Conservation (phyloP, 1,140 invertebrate genomes). For the Laupala kohalensis region DNA sequence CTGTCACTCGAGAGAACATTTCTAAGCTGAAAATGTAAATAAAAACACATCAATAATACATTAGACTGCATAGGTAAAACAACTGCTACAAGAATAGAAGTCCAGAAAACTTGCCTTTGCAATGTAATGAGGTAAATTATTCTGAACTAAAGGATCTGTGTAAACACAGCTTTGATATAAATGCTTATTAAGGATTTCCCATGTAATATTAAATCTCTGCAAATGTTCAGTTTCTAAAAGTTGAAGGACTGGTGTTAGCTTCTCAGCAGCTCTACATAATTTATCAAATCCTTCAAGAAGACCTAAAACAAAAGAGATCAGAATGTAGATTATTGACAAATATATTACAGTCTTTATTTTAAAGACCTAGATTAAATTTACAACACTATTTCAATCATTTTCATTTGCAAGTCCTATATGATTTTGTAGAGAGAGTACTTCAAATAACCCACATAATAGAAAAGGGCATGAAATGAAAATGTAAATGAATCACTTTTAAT, state of each 20-base stretch:
- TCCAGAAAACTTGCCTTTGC: conserved; percentile 40
- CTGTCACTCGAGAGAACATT: conserved; percentile 31
- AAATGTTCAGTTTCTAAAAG: conserved; percentile 41
- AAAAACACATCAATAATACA: not conserved
- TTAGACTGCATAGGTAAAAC: not conserved
- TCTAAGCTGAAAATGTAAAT: conserved; percentile 25
- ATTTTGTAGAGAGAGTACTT: too few relatives aligned
- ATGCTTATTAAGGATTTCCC: conserved; percentile 48
- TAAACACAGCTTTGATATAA: conserved; percentile 48
- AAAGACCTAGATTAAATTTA: too few relatives aligned
- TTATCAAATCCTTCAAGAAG: conserved; percentile 46
- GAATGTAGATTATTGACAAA: too few relatives aligned
- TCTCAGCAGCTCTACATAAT: conserved; percentile 38
- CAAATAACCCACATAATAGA: too few relatives aligned
- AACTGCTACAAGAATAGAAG: not conserved
- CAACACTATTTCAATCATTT: too few relatives aligned
- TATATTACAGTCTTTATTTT: too few relatives aligned
- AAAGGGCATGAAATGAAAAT: too few relatives aligned
- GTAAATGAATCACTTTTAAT: not conserved
- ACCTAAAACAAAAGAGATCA: conserved; percentile 21
- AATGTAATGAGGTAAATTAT: conserved; percentile 38
- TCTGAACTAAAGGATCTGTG: conserved; percentile 44
- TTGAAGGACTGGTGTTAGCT: conserved; percentile 39
- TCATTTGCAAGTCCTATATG: too few relatives aligned
- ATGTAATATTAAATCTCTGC: conserved; percentile 42